Conservation (phyloP, 1,140 invertebrate species). For the Ceratina australensis region DNA sequence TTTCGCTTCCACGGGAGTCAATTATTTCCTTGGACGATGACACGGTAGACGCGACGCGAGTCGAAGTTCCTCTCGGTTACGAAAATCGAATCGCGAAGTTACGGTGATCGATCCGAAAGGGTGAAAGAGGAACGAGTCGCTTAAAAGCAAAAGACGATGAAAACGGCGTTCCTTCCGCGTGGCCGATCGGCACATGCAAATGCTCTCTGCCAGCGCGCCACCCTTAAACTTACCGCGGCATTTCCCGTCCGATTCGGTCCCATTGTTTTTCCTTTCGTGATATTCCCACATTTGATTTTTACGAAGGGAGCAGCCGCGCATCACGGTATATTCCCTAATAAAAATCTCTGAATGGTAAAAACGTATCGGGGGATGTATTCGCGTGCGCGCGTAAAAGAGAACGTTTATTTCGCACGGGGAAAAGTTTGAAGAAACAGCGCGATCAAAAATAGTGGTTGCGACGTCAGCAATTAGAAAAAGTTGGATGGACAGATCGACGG, state of each 20-base stretch:
- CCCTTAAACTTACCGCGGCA: conserved; percentile 34
- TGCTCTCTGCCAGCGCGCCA: conserved; percentile 67
- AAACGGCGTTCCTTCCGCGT: conserved; percentile 67
- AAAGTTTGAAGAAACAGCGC: neutral
- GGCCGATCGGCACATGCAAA: conserved; percentile 78
- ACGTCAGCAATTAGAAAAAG: conserved; percentile 72
- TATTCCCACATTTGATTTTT: conserved; percentile 31
- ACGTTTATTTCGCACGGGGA: neutral
- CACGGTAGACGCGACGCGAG: neutral
- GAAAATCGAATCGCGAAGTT: neutral
- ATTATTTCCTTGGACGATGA: conserved; percentile 67
- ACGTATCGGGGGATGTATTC: neutral
- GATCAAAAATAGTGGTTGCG: conserved; percentile 59
- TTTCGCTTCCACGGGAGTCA: conserved; percentile 66
- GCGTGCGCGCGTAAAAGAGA: neutral
- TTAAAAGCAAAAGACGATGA: conserved; percentile 68
- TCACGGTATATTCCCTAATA: neutral
- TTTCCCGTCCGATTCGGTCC: conserved; percentile 31
- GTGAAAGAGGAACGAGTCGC: neutral
- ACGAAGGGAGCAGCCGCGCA: neutral
- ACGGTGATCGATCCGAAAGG: neutral
- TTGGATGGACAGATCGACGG: conserved; percentile 61
- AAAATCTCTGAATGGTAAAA: neutral
- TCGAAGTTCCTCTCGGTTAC: neutral
- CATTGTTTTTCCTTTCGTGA: conserved; percentile 42